These are phyloP conservation scores for Drosophila neocordata DNA, from an alignment of 1,140 invertebrate species.

Conservation along the genomic window DNA sequence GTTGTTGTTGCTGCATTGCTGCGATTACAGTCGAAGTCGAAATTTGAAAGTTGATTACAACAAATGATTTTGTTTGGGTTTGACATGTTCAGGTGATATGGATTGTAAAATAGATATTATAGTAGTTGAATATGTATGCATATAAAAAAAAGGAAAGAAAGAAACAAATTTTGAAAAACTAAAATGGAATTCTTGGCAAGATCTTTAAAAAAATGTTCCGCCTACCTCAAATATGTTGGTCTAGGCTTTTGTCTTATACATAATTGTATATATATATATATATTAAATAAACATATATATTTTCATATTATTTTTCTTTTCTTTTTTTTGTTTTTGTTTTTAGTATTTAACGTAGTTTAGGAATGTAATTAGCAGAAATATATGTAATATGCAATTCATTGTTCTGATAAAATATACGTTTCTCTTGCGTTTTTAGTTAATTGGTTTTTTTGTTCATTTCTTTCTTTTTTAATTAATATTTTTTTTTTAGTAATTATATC, in stretches of 20 bases:
- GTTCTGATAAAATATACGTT: slow-evolving; percentile 38
- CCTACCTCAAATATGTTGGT: slow-evolving; percentile 59
- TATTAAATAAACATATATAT: slow-evolving; percentile 8
- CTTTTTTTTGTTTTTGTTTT: slow-evolving; percentile 29
- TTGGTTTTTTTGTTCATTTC: slow-evolving; percentile 69
- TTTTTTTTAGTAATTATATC: slow-evolving; percentile 75
- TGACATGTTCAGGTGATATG: slow-evolving; percentile 19
- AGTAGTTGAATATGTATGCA: not conserved
- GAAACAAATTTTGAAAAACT: slow-evolving; percentile 28
- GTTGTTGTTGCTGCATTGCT: slow-evolving; percentile 33
- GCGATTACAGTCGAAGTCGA: slow-evolving; percentile 39
- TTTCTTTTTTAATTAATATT: slow-evolving; percentile 41
- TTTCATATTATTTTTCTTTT: too few relatives aligned
- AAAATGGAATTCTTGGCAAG: slow-evolving; percentile 32
- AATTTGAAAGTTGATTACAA: slow-evolving; percentile 74
- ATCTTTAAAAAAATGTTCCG: slow-evolving; percentile 40
- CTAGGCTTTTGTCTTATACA: slow-evolving; percentile 33
- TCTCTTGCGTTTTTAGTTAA: slow-evolving; percentile 64
- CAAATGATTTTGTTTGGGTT: slow-evolving; percentile 38
- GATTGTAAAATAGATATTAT: slow-evolving; percentile 4
- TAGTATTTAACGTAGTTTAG: slow-evolving; percentile 64
- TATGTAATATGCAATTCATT: slow-evolving; percentile 59
- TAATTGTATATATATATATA: not conserved
- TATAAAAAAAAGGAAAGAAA: slow-evolving; percentile 18
- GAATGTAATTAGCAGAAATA: slow-evolving; percentile 75